Evolutionary conservation across 2,888 invertebrate species (phyloP), one percentile per base, ranked within the genome.

Genomic region (Leptinotarsa haldemani): DNA sequence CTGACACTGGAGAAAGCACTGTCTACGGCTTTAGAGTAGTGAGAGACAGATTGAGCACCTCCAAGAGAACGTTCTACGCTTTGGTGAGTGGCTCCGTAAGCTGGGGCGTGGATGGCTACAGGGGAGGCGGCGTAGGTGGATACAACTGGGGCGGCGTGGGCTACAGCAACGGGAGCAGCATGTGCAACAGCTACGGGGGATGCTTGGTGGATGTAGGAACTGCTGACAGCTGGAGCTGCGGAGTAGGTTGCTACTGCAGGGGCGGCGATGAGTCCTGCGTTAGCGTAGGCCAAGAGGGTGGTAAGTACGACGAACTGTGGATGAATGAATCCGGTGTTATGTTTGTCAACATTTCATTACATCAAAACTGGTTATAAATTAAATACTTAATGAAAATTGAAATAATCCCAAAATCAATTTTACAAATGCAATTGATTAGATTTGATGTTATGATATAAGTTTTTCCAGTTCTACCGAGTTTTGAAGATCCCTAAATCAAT

Each of bases 1-100:
- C 90, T 89, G 48, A 91, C 90, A 82, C 89, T 90, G 78, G 91
- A 90, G 88, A 90, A 91, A 71, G 91, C 89, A 68, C 90, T 90
- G 82, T 91, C 90, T 46, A 90, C 89, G 70, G 90, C 89, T 85
- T 91, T 92, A 80, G 90, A 89, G 79, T 83, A 84, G 65, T 79
- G 77, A 71, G 91, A 90, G 4, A 91, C 89, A 61, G 89, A 89
- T 73, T 88, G 87, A 81, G 90, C 90, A 69, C 87, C 90, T 74
- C 90, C 91, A 74, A 90, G 88, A 40, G 90, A 90, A 75, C 91
- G 89, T 71, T 90, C 84, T 70, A 91, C 89, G 85, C 90, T 90
- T 85, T 92, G 90, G 71, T 90, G 89, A 68, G 89, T 86, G 76
- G 88, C 81, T 79, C 90, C 88, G 80, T 87, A 81, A 70, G 88